Evolutionary conservation across 92 coral and sea anemone genomes (phyloP).

Genomic region (Phenganax stokvisi): DNA sequence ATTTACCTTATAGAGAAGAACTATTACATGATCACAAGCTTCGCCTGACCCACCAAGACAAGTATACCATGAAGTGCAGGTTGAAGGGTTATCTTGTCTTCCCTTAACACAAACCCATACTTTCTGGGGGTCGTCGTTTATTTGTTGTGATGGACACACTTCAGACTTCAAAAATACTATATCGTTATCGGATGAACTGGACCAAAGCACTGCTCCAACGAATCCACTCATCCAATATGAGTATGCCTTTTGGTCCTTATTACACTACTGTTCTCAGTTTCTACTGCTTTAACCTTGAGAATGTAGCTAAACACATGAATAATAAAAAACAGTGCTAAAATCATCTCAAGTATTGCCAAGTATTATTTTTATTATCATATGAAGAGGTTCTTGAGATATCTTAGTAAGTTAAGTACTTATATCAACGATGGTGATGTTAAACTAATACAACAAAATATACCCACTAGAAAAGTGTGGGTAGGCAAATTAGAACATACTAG

Average conservation of each 20-base stretch:
- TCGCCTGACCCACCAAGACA: slow-evolving; percentile 12
- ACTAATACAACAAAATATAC: too few species aligned
- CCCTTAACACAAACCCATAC: slow-evolving; percentile 51
- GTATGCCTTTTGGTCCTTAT: too few species aligned
- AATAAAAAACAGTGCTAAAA: too few species aligned
- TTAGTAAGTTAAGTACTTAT: too few species aligned
- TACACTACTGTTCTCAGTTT: slow-evolving; percentile 28
- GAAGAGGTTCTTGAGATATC: too few species aligned
- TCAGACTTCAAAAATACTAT: slow-evolving; percentile 19
- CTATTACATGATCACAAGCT: slow-evolving; percentile 15
- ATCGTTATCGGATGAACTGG: slow-evolving; percentile 9
- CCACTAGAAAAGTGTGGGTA: too few species aligned
- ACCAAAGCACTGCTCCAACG: background rate
- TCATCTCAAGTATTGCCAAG: too few species aligned
- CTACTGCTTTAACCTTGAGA: slow-evolving; percentile 36
- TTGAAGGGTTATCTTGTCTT: background rate
- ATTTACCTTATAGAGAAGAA: slow-evolving; percentile 9
- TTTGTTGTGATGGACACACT: slow-evolving; percentile 50
- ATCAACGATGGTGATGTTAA: too few species aligned
- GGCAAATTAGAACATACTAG: too few species aligned
- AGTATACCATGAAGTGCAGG: slow-evolving; percentile 10
- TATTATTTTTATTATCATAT: too few species aligned
- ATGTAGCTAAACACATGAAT: slow-evolving; percentile 14
- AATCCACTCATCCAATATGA: background rate
- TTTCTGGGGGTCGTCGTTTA: slow-evolving; percentile 49